Evolutionary conservation across 1,140 invertebrate species (phyloP).

Genomic region (Catajapyx aquilonaris): DNA sequence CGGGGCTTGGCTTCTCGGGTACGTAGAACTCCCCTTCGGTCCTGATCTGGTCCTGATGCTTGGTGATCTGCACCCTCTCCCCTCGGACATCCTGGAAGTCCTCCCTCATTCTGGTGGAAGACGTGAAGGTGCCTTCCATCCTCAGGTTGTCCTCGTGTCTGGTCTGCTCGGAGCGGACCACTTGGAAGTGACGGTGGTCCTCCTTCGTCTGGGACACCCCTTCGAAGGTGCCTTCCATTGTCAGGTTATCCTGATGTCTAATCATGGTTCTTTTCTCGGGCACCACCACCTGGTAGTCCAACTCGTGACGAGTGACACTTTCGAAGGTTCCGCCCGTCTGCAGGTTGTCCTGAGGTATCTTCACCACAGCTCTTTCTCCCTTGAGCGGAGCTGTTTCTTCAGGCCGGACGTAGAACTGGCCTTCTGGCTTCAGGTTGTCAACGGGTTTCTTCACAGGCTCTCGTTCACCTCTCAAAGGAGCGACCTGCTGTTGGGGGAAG

Average conservation of each 20-base stretch:
- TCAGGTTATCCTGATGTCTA: no score
- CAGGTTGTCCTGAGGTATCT: constrained; percentile 35
- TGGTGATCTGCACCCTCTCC: constrained; percentile 7
- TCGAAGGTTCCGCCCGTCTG: constrained; percentile 25
- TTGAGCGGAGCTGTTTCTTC: constrained; percentile 3
- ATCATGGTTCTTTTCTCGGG: constrained; percentile 21
- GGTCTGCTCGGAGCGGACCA: neutral
- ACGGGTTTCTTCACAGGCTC: neutral
- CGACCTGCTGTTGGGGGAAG: no score
- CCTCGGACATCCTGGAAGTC: constrained; percentile 1
- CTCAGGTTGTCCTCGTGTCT: no score
- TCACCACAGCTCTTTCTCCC: no score
- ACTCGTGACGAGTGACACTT: constrained; percentile 20
- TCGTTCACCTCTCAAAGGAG: no score
- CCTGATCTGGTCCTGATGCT: constrained; percentile 11
- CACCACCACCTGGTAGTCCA: constrained; percentile 20
- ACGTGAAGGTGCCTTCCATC: constrained; percentile 31
- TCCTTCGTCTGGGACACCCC: no score
- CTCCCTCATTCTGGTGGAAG: constrained; percentile 8
- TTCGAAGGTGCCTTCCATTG: no score
- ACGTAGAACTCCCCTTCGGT: constrained; percentile 14
- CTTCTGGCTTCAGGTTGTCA: no score
- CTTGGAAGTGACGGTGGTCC: no score
- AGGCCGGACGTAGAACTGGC: no score
- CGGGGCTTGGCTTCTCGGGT: constrained; percentile 20